Evolutionary conservation across 2,888 invertebrate species (phyloP).

Genomic region (Tubulanus polymorphus): DNA sequence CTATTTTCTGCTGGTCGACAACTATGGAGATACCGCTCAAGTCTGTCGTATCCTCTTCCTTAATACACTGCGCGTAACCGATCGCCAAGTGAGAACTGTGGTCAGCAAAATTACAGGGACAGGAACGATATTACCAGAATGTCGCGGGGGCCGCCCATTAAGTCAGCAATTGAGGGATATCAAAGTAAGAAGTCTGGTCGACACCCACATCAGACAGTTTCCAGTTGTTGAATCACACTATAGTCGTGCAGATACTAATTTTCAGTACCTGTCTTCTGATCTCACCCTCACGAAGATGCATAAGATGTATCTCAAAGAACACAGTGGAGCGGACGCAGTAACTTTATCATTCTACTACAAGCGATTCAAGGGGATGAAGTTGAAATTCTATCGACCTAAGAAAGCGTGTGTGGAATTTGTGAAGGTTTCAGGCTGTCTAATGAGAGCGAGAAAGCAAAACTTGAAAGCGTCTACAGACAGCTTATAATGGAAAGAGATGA

Average conservation of each 20-base stretch:
- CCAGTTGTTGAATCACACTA: conserved; percentile 7
- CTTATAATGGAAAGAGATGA: neutral
- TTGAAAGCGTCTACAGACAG: neutral
- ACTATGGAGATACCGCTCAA: neutral
- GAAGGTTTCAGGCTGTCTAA: conserved; percentile 1
- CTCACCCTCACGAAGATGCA: neutral
- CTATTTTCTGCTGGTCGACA: no score
- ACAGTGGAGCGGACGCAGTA: neutral
- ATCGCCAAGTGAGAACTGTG: neutral
- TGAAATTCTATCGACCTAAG: conserved; percentile 6
- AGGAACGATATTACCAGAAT: neutral
- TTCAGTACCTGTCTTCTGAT: conserved; percentile 5
- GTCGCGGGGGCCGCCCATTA: neutral
- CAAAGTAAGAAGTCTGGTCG: neutral
- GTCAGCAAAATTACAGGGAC: neutral
- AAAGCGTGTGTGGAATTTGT: conserved; percentile 5
- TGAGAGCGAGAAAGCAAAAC: conserved; percentile 2
- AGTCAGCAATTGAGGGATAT: neutral
- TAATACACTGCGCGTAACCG: neutral
- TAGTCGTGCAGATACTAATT: neutral
- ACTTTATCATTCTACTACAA: neutral
- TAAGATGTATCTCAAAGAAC: neutral
- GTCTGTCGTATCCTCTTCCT: neutral
- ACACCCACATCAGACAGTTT: conserved; percentile 1
- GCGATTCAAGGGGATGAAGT: neutral